Evolutionary conservation across 1,140 invertebrate genomes (phyloP).

Genomic region (Myzus persicae): DNA sequence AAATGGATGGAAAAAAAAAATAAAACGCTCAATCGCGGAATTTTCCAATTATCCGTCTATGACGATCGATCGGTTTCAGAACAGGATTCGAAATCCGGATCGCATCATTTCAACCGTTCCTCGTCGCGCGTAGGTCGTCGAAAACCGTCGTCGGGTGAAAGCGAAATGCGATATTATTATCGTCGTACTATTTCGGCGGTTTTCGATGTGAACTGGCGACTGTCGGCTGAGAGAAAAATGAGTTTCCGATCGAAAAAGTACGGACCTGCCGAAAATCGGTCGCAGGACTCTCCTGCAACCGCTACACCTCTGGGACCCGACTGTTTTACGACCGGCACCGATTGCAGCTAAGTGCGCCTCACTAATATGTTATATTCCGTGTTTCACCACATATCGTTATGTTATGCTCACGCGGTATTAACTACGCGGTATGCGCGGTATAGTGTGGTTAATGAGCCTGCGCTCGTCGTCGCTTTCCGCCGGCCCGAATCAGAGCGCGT

Average conservation of each 20-base stretch:
- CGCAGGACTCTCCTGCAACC: background rate
- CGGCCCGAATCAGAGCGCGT: background rate
- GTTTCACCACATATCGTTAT: background rate
- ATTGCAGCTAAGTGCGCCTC: no score
- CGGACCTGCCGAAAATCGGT: background rate
- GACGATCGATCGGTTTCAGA: background rate
- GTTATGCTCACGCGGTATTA: background rate
- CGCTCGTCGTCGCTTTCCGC: background rate
- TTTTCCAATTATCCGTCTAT: background rate
- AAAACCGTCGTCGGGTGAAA: conserved; percentile 1
- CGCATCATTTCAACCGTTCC: background rate
- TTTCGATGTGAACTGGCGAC: no score
- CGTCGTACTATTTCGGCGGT: background rate
- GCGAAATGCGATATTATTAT: background rate
- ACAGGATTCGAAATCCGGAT: conserved; percentile 16
- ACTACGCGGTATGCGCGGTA: background rate
- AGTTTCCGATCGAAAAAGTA: background rate
- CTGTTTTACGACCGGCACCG: background rate
- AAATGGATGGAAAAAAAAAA: background rate
- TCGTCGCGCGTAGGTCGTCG: background rate
- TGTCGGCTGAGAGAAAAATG: background rate
- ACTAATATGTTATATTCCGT: no score
- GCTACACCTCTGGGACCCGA: no score
- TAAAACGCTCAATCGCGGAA: background rate
- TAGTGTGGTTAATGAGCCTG: background rate